phyloP scores from a whole-genome alignment of 2,888 invertebrate species.

The Sycophila texana region DNA sequence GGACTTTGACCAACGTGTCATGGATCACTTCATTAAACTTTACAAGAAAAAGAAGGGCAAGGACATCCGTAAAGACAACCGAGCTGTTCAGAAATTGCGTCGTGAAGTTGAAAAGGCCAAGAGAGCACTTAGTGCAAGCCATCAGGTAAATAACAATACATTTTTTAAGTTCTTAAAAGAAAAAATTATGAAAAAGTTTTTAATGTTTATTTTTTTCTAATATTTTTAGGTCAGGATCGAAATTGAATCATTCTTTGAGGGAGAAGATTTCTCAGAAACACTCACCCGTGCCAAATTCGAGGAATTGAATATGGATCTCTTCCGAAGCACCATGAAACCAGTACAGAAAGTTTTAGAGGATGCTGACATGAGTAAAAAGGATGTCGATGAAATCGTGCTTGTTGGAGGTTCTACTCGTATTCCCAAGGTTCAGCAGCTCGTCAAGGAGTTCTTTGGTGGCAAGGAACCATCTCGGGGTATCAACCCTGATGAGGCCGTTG shows the following conservation, averaged over 20 bases:
- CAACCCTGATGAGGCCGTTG: constrained; percentile 99
- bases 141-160: constrained; percentile 79
- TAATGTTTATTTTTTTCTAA: constrained; percentile 5
- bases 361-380: constrained; percentile 98
- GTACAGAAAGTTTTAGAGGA: constrained; percentile 94
- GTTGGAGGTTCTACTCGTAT: constrained; percentile 99
- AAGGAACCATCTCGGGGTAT: constrained; percentile 99
- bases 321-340: constrained; percentile 82
- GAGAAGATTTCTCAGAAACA: constrained; percentile 98
- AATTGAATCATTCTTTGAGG: constrained; percentile 98
- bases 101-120: constrained; percentile 99
- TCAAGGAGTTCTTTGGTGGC: constrained; percentile 96
- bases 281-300: constrained; percentile 99
- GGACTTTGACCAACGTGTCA: constrained; percentile 98
- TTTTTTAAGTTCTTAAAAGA: constrained; percentile 1
- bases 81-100: constrained; percentile 96
- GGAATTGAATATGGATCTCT: constrained; percentile 91
- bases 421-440: constrained; percentile 96
- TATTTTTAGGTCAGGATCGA: constrained; percentile 89
- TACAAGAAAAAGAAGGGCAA: constrained; percentile 99
- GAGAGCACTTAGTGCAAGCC: constrained; percentile 94
- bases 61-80: constrained; percentile 95
- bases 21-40: constrained; percentile 99
- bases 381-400: constrained; percentile 98
- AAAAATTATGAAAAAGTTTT: constrained; percentile 16